Evolutionary conservation across 2,888 invertebrate species (phyloP), one percentile per base, ranked within the genome.

Genomic region (Aspidiotus rigidus): DNA sequence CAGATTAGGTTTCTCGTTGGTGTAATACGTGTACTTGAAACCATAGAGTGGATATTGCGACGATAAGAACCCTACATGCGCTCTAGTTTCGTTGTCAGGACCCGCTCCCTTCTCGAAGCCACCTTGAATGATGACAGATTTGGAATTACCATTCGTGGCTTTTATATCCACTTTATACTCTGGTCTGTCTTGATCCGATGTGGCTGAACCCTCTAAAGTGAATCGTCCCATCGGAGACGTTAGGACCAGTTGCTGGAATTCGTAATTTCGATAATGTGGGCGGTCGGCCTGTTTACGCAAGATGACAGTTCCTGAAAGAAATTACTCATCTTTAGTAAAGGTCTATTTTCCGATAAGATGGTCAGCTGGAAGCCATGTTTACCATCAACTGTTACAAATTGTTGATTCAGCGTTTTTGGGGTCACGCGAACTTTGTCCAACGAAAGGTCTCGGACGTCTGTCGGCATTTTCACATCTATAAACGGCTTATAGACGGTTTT

Each of bases 171-270:
- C 15, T 7, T 57, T 60, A 40, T 49, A 67, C 15, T 28, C 39
- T 1, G 67, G 67, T 53, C 39, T 39, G 7, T 42, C 49, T 11
- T 42, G 15, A 8, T 67, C 67, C 7, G 60, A 10, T 8, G 42
- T 39, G 3, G 53, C 16, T 15, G 59, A 60, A 13, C 67, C 67
- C 7, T 67, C 60, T 9, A 67, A 7, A 9, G 40, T 17, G 39
- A 67, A 44, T 67, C 59, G 59, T n/a, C 67, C 67, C 7, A 60
- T 39, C 10, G 67, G 67, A n/a, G 67, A 67, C 28, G n/a, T 49
- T 17, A 67, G 17, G 7, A 60, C 17, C 6, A 67, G 53, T 39
- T 67, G 44, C 60, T 67, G 42, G 39, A 67, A 60, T 60, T 67
- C 60, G 60, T 67, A 67, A 39, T 59, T 59, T 1, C 60, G 42